A percentile compares a stretch with the other conserved stretches of the same genome.
These are phyloP conservation scores for Oxycera nigricornis DNA, from an alignment of 2,888 invertebrate species.

Conservation along the genomic window DNA sequence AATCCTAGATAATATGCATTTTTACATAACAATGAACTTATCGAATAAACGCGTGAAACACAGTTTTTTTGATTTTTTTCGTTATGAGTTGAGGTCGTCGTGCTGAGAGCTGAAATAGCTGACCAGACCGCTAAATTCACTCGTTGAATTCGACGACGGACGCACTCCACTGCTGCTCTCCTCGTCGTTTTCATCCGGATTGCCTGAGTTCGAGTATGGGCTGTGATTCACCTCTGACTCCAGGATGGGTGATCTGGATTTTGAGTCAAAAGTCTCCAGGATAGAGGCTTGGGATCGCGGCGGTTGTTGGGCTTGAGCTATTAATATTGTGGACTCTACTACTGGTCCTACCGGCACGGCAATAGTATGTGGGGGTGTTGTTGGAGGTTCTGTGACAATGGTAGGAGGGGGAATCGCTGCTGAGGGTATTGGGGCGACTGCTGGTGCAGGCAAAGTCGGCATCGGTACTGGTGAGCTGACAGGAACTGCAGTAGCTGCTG, in stretches of 20 bases:
- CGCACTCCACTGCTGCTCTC: conserved; percentile 46
- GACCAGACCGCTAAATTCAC: conserved; percentile 88
- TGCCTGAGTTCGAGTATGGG: conserved; percentile 50
- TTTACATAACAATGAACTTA: conserved; percentile 12
- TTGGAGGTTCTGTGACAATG: conserved; percentile 50
- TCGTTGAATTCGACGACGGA: conserved; percentile 59
- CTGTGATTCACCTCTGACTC: conserved; percentile 46
- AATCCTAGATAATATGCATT: background rate
- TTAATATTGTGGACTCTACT: conserved; percentile 50
- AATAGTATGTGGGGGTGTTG: conserved; percentile 42
- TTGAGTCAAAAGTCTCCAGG: conserved; percentile 56
- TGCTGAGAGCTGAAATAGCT: conserved; percentile 93
- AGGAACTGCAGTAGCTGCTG: conserved; percentile 50
- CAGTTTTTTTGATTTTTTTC: conserved; percentile 53
- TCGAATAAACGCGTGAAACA: background rate
- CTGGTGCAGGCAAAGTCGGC: conserved; percentile 50
- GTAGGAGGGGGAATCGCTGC: conserved; percentile 49
- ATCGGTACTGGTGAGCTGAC: conserved; percentile 53
- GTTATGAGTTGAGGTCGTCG: conserved; percentile 84
- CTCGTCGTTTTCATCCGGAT: conserved; percentile 45
- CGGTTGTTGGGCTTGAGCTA: conserved; percentile 25
- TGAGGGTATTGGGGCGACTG: conserved; percentile 44
- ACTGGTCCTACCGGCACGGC: conserved; percentile 51
- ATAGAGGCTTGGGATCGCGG: conserved; percentile 56
- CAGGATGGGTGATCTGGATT: conserved; percentile 48